Evolutionary conservation across 2,797 vertebrate genomes (phyloP).

Genomic region (Centroberyx gerrardi): DNA sequence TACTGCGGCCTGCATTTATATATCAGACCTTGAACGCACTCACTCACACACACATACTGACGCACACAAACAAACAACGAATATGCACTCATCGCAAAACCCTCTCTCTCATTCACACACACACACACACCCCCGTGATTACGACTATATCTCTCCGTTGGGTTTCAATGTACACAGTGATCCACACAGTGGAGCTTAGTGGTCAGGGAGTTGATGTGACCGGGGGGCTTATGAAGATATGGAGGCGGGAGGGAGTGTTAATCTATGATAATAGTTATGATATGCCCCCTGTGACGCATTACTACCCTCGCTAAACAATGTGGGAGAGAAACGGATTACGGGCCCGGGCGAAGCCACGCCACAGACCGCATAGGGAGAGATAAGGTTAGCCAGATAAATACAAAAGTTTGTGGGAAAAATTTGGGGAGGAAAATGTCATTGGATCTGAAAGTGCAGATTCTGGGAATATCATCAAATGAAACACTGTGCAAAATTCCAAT

Average conservation of each 20-base stretch:
- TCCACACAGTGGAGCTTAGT: slow-evolving; percentile 50
- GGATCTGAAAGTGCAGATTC: background rate
- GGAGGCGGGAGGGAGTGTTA: slow-evolving; percentile 62
- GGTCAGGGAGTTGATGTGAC: slow-evolving; percentile 61
- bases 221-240: slow-evolving; percentile 63
- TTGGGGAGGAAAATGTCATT: background rate
- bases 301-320: slow-evolving; percentile 56
- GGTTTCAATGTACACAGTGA: slow-evolving; percentile 36
- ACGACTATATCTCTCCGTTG: slow-evolving; percentile 44
- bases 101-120: background rate
- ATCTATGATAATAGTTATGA: slow-evolving; percentile 76
- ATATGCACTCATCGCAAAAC: background rate
- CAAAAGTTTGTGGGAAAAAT: background rate
- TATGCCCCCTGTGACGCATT: slow-evolving; percentile 63
- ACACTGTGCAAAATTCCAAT: background rate
- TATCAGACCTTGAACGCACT: slow-evolving; percentile 31
- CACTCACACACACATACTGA: slow-evolving; percentile 1
- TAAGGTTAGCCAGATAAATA: slow-evolving; percentile 31
- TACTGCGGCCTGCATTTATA: slow-evolving; percentile 32
- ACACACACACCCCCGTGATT: slow-evolving; percentile 28
- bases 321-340: slow-evolving; percentile 50
- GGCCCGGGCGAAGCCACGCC: slow-evolving; percentile 12
- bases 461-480: background rate
- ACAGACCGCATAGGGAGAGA: slow-evolving; percentile 42
- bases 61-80: background rate